A percentile compares a stretch with the other conserved stretches of the same genome.
Evolutionary conservation across 2,113 vertebrate genomes (phyloP).

Genomic region (Mormyrus iriodes): DNA sequence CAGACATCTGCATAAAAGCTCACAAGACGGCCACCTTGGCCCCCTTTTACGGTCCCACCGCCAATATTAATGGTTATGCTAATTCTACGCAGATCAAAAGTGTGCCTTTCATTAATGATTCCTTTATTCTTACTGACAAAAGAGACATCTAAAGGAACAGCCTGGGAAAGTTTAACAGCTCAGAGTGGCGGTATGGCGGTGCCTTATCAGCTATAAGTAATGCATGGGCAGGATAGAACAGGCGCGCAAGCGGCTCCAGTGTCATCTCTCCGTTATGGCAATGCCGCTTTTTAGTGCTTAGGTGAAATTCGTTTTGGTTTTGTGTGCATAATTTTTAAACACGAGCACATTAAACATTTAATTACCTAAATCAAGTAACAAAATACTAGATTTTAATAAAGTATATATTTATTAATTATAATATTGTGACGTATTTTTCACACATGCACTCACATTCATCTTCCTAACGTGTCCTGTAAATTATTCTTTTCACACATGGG

Average conservation of each 20-base stretch:
- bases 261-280: not conserved
- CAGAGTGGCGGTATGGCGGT: not conserved
- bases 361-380: not conserved
- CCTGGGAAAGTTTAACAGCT: slow-evolving; percentile 52
- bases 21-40: not conserved
- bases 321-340: not conserved
- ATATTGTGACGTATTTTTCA: not conserved
- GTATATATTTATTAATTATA: not conserved
- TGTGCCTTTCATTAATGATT: slow-evolving; percentile 45
- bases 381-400: not conserved
- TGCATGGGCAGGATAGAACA: not conserved
- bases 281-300: not conserved
- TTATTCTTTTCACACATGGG: slow-evolving; percentile 34
- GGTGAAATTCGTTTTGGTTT: not conserved
- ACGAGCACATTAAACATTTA: not conserved
- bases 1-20: not conserved
- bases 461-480: slow-evolving; percentile 6
- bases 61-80: not conserved
- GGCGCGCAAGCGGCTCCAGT: not conserved
- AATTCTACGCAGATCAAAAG: slow-evolving; percentile 16
- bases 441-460: not conserved
- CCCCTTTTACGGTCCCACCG: not conserved
- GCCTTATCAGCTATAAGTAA: not conserved
- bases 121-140: slow-evolving; percentile 56
- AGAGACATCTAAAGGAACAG: slow-evolving; percentile 53